These are phyloP conservation scores for Littorina saxatilis DNA, from an alignment of 1,140 invertebrate species.

Conservation along the genomic window DNA sequence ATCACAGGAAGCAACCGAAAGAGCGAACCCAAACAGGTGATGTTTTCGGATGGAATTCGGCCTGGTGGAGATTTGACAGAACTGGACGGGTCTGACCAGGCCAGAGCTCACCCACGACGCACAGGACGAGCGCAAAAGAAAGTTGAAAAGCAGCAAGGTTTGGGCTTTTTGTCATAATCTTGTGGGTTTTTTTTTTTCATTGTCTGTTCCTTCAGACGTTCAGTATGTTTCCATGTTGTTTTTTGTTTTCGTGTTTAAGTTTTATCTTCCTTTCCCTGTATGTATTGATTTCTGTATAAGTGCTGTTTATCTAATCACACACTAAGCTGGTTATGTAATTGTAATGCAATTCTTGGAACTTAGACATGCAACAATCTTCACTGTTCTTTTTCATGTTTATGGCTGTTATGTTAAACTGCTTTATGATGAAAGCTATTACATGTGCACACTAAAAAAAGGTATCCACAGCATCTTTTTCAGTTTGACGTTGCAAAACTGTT, in stretches of 20 bases:
- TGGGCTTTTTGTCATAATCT: background rate
- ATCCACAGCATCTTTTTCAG: too few species aligned
- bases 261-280: background rate
- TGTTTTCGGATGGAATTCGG: conserved; percentile 94
- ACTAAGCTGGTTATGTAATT: too few species aligned
- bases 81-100: conserved; percentile 76
- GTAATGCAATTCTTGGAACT: too few species aligned
- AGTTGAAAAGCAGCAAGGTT: conserved; percentile 58
- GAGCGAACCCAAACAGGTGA: conserved; percentile 80
- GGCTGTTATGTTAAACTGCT: too few species aligned
- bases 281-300: too few species aligned
- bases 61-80: conserved; percentile 93
- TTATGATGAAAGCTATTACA: too few species aligned
- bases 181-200: background rate
- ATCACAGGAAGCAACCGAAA: conserved; percentile 57
- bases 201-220: background rate
- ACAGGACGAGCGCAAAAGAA: conserved; percentile 60
- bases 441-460: too few species aligned
- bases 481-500: too few species aligned
- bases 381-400: too few species aligned
- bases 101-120: conserved; percentile 53
- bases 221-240: background rate
- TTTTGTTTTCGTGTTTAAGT: background rate
- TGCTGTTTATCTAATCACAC: too few species aligned
- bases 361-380: too few species aligned